Conservation (phyloP, 2,113 vertebrate species). For the Ctenodactylus gundi region DNA sequence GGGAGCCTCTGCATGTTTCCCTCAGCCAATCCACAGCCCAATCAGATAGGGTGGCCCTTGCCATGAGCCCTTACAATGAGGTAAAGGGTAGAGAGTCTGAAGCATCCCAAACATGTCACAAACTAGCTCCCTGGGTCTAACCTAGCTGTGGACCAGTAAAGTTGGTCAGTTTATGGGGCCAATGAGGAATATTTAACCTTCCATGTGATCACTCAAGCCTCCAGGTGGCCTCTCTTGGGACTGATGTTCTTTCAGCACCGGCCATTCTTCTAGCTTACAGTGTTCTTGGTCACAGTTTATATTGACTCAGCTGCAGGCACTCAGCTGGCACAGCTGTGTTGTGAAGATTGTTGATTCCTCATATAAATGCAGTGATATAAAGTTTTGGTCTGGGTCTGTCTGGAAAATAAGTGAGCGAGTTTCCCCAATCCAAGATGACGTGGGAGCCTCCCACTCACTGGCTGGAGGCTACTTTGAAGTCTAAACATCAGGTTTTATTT, state of each 20-base stretch:
- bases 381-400: constrained; percentile 23
- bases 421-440: neutral
- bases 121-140: neutral
- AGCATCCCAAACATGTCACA: neutral
- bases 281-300: constrained; percentile 53
- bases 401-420: constrained; percentile 54
- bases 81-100: neutral
- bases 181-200: neutral
- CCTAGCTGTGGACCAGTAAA: neutral
- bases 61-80: neutral
- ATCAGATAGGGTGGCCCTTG: neutral
- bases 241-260: neutral
- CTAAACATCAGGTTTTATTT: neutral
- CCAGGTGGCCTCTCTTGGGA: constrained; percentile 16
- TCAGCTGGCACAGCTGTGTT: constrained; percentile 49
- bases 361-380: constrained; percentile 32
- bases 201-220: neutral
- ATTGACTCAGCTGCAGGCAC: constrained; percentile 59
- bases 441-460: neutral
- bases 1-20: no score
- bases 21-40: neutral
- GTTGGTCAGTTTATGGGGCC: neutral
- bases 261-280: constrained; percentile 21
- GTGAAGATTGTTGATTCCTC: constrained; percentile 50
- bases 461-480: neutral